These are phyloP conservation scores for Anguilla anguilla DNA, from an alignment of 2,797 vertebrate genomes.

Conservation along the genomic window DNA sequence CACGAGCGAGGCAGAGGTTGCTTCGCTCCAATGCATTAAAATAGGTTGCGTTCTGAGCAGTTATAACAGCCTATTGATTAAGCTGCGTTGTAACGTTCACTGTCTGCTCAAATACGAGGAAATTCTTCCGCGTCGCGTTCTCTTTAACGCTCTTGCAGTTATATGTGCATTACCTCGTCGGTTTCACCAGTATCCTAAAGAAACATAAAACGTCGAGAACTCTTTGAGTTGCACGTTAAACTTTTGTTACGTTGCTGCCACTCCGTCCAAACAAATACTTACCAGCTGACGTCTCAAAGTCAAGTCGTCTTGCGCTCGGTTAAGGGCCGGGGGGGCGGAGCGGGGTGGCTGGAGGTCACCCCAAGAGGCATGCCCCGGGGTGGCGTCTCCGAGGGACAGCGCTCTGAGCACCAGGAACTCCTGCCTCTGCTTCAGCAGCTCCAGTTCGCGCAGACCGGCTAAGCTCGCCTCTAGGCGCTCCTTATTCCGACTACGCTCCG, in stretches of 20 bases:
- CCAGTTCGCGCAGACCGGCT: slow-evolving; percentile 84
- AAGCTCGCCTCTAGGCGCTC: slow-evolving; percentile 83
- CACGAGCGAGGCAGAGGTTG: neutral
- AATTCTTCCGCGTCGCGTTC: slow-evolving; percentile 15
- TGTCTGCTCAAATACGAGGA: slow-evolving; percentile 44
- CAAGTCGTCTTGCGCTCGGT: slow-evolving; percentile 74
- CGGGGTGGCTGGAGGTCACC: slow-evolving; percentile 53
- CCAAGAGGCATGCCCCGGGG: slow-evolving; percentile 52
- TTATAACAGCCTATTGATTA: neutral
- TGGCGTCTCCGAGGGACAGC: slow-evolving; percentile 71
- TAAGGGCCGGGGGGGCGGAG: slow-evolving; percentile 58
- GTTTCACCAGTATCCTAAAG: neutral
- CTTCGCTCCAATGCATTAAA: neutral
- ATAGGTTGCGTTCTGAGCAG: neutral
- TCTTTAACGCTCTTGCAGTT: neutral
- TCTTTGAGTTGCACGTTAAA: neutral
- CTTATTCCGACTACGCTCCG: slow-evolving; percentile 80
- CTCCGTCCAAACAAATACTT: slow-evolving; percentile 45
- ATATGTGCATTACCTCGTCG: neutral
- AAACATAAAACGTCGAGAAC: neutral
- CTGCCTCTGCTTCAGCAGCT: slow-evolving; percentile 83
- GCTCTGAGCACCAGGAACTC: slow-evolving; percentile 84
- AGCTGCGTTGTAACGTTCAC: neutral
- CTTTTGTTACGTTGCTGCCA: neutral
- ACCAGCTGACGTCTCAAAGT: slow-evolving; percentile 79